Evolutionary conservation across 2,113 vertebrate species (phyloP).

Genomic region (Rhinoderma darwinii): DNA sequence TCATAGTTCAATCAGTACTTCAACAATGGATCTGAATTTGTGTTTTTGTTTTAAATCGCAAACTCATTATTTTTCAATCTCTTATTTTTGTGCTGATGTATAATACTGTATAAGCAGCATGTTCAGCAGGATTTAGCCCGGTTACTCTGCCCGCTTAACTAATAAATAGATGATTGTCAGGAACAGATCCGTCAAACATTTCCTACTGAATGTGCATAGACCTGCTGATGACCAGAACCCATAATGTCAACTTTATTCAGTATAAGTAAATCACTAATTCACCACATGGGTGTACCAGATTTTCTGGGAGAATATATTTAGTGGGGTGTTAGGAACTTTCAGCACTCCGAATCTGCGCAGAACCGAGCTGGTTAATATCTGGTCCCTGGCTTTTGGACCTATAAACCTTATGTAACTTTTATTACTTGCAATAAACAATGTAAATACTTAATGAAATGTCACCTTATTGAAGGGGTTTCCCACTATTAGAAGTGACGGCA

Average conservation of each 20-base stretch:
- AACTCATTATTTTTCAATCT: slow-evolving; percentile 1
- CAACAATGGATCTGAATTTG: background rate
- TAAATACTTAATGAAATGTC: background rate
- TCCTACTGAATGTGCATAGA: background rate
- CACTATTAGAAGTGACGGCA: background rate
- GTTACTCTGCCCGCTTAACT: background rate
- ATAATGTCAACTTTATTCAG: background rate
- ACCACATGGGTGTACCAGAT: background rate
- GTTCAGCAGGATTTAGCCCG: background rate
- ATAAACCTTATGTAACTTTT: background rate
- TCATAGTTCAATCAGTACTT: slow-evolving; percentile 1
- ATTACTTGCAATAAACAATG: background rate
- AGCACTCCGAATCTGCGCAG: background rate
- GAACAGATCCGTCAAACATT: slow-evolving; percentile 17
- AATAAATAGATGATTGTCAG: slow-evolving; percentile 4
- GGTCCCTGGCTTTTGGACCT: background rate
- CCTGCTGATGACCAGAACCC: background rate
- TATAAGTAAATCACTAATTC: background rate
- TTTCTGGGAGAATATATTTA: background rate
- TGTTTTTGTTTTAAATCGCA: background rate
- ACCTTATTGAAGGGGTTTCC: background rate
- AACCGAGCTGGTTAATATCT: background rate
- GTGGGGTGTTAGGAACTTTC: background rate
- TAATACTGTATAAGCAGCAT: background rate
- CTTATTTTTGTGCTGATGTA: background rate